These are phyloP conservation scores for Vulpes ferrilata DNA, from an alignment of 2,113 vertebrate genomes.

Conservation along the genomic window DNA sequence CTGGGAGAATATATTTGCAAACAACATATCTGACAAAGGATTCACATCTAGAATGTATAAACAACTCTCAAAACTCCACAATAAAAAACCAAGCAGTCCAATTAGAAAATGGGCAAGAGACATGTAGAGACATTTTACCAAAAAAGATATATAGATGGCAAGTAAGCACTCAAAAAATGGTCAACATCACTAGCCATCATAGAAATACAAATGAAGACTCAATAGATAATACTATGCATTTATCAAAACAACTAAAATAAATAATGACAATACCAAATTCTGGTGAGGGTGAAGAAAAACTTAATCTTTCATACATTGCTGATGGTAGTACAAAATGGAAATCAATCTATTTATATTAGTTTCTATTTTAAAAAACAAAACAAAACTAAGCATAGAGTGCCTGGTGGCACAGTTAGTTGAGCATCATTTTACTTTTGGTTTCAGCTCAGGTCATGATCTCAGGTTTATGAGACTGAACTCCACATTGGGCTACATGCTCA, in stretches of 20 bases:
- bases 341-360: neutral
- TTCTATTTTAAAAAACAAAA: neutral
- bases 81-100: neutral
- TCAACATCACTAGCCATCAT: neutral
- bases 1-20: neutral
- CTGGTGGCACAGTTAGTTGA: neutral
- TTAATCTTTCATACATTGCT: neutral
- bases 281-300: neutral
- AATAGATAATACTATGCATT: neutral
- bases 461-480: neutral
- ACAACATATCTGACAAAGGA: neutral
- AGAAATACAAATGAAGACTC: neutral
- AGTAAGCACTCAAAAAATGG: neutral
- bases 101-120: neutral
- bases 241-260: neutral
- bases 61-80: neutral
- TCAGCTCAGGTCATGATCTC: neutral
- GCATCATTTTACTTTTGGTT: neutral
- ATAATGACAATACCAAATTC: neutral
- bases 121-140: neutral
- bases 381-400: neutral
- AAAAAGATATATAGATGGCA: neutral
- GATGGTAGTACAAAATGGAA: neutral
- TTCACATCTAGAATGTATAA: neutral
- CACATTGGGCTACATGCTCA: neutral